Conservation (phyloP, 2,888 invertebrate species). For the Papilio demoleus region DNA sequence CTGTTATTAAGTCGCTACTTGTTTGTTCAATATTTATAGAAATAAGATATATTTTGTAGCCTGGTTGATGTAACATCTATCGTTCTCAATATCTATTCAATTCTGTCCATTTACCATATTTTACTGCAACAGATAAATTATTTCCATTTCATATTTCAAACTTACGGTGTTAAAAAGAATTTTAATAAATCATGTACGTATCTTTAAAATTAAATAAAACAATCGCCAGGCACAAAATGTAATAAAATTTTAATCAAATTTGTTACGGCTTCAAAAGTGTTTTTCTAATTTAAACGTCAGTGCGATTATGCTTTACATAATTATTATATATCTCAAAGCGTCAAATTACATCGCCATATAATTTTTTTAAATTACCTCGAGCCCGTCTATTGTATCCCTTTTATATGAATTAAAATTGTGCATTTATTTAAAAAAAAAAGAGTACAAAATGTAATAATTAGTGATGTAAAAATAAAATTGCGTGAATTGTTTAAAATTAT, state of each 20-base stretch:
- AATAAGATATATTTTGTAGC: constrained; percentile 73
- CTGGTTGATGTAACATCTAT: constrained; percentile 56
- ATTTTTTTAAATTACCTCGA: constrained; percentile 47
- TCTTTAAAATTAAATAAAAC: constrained; percentile 45
- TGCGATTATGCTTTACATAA: constrained; percentile 44
- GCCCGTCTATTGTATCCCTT: constrained; percentile 44
- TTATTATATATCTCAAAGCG: constrained; percentile 46
- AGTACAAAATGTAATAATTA: constrained; percentile 26
- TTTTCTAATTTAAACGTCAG: constrained; percentile 21
- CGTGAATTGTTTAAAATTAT: not conserved
- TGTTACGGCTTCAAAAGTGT: constrained; percentile 48
- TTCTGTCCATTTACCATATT: constrained; percentile 31
- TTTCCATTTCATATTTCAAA: not conserved
- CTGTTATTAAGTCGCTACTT: constrained; percentile 44
- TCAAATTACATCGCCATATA: constrained; percentile 47
- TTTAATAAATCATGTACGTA: not conserved
- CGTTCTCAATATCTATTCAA: not conserved
- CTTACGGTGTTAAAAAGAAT: not conserved
- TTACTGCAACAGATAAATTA: constrained; percentile 32
- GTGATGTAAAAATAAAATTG: not conserved
- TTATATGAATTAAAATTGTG: not conserved
- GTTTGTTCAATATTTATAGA: constrained; percentile 60
- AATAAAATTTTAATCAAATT: constrained; percentile 58
- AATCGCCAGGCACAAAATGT: constrained; percentile 59
- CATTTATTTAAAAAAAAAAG: constrained; percentile 25